Base-by-base conservation (phyloP, 1,140 invertebrate species). In the Drosophila tristis region DNA sequence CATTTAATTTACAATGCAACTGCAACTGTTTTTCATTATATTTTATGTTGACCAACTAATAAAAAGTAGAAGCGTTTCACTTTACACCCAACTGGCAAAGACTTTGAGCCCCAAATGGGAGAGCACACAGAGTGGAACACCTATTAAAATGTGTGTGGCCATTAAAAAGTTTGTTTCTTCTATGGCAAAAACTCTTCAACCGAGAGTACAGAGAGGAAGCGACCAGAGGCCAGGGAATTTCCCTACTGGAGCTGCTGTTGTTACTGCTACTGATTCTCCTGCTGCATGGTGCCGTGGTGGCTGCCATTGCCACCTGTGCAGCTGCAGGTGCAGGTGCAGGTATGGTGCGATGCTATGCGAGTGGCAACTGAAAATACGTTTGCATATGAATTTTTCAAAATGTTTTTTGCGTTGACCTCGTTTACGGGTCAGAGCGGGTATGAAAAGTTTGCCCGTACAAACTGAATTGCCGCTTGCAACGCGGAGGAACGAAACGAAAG, bases 311-410 rank as follows among this genome's bases (percentile, higher is more conserved):
- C 74, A 86, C 82, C 81, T 87, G 81, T 43, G 42, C 84, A 5
- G 35, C 11, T 5, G 73, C 68, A 59, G 42, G 43, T 58, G 71
- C 62, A 76, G 78, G 67, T 81, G 80, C 84, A 13, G 35, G 35
- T 13, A 39, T 13, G 35, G 35, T 39, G 35, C 35, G 35, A 39
- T 39, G 35, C 35, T 11, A 9, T 35, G 31, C 31, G 31, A 39
- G 35, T 39, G 35, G 35, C 35, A 87, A 75, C 82, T 86, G 82
- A 78, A 80, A 87, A 87, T 87, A 87, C 82, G 82, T 87, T 87
- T 87, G 82, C 82, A 82, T 87, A 87, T 87, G 82, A 87, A 87
- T 87, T 89, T 87, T 87, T 87, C 84, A 87, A 87, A 87, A 87
- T 87, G 82, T 82, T 87, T 87, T 85, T 87, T 87, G 68, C 79